Evolutionary conservation across 2,888 invertebrate species (phyloP).

Genomic region (Apamea sordens): DNA sequence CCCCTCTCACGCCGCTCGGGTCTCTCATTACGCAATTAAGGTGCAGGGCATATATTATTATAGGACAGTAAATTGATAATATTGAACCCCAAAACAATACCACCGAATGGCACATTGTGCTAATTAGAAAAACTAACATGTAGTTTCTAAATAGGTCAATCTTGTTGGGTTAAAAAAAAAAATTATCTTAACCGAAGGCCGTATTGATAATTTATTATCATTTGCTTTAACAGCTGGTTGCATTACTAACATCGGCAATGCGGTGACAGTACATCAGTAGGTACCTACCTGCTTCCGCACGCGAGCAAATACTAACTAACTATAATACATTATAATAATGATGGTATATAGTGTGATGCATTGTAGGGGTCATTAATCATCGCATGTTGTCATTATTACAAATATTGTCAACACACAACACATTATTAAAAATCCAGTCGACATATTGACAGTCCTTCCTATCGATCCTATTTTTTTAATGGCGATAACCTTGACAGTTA

Average conservation of each 20-base stretch:
- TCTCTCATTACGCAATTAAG: too few relatives aligned
- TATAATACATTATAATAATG: slow-evolving; percentile 33
- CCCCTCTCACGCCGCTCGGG: too few relatives aligned
- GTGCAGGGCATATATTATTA: neutral
- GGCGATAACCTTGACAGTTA: neutral
- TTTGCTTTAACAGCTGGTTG: neutral
- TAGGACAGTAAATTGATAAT: neutral
- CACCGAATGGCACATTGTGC: neutral
- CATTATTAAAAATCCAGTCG: neutral
- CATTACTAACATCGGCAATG: slow-evolving; percentile 46
- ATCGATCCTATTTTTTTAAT: neutral
- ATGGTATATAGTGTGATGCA: neutral
- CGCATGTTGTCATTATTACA: neutral
- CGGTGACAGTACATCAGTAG: slow-evolving; percentile 38
- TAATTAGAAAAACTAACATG: neutral
- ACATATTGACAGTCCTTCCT: neutral
- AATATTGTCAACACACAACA: neutral
- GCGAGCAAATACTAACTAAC: slow-evolving; percentile 24
- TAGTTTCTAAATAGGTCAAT: neutral
- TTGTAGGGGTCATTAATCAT: slow-evolving; percentile 1
- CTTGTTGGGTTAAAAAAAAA: neutral
- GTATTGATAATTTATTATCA: neutral
- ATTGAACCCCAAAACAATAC: neutral
- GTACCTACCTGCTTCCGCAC: slow-evolving; percentile 25
- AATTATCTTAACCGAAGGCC: neutral